These are phyloP conservation scores for Heliconius ethilla DNA, from an alignment of 2,888 invertebrate species.

Conservation along the genomic window DNA sequence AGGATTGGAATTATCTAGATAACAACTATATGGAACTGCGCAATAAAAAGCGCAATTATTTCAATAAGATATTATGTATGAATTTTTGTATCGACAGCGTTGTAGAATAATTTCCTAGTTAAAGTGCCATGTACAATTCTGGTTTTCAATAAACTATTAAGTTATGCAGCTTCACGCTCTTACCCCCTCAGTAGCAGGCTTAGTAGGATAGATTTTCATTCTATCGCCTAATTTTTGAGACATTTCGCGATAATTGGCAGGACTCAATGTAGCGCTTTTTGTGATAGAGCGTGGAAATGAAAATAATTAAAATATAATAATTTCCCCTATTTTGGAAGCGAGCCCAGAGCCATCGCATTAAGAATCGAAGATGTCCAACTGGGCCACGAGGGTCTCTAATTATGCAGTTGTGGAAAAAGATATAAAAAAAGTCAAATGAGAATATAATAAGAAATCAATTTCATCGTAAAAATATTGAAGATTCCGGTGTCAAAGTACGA, in stretches of 20 bases:
- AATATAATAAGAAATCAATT: too few species aligned
- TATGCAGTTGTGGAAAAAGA: neutral
- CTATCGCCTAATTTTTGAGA: neutral
- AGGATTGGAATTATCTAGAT: neutral
- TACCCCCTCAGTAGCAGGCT: too few species aligned
- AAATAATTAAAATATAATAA: neutral
- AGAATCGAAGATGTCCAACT: neutral
- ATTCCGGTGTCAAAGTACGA: too few species aligned
- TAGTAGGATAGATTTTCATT: neutral
- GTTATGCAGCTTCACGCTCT: too few species aligned
- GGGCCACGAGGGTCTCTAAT: neutral
- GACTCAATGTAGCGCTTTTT: too few species aligned
- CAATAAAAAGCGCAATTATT: neutral
- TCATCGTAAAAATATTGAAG: too few species aligned
- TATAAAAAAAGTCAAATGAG: too few species aligned
- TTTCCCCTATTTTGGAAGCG: neutral
- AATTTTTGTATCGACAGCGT: neutral
- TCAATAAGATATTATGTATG: slow-evolving; percentile 5
- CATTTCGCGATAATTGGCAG: neutral
- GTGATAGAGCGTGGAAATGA: neutral
- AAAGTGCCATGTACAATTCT: neutral
- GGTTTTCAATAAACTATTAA: neutral
- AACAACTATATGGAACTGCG: neutral
- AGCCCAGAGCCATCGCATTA: neutral
- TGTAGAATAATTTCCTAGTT: neutral